Evolutionary conservation across 2,888 invertebrate species (phyloP), one percentile per base, ranked within the genome.

Genomic region (Callinectes sapidus): DNA sequence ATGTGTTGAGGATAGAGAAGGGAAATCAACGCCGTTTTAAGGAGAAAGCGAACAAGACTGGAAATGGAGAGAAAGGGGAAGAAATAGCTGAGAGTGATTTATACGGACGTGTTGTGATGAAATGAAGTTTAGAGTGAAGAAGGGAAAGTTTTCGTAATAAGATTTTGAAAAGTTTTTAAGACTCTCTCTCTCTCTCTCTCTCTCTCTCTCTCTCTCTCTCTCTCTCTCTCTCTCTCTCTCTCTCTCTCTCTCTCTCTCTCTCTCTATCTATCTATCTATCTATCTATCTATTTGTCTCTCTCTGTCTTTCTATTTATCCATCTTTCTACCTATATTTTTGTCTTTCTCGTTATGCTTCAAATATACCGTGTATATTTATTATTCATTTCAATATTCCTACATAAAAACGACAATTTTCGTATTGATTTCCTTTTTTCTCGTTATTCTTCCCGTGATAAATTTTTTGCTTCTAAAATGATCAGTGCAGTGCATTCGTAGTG

Each of bases 211-310:
- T 71, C 71, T 71, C 71, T 71, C 71, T 71, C 71, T 71, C 71
- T 71, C 71, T 71, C 71, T 71, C 71, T 71, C 71, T 77, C 71
- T 77, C 71, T 77, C 71, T 77, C 71, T 77, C 71, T 77, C 71
- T 77, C 71, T 77, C 71, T 77, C 71, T 77, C 71, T 77, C 71
- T 77, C 71, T 77, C 71, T 77, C 71, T 77, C 71, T 77, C 71
- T 77, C 71, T 77, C 71, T 71, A n/a, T 71, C 71, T 71, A 10
- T 71, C 71, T 71, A 10, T 71, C 71, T 71, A 10, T 71, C 71
- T 71, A 10, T 71, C 71, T 71, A 10, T 71, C 71, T 71, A 10
- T 71, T n/a, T 71, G n/a, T 71, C 71, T 71, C 71, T 71, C 71
- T 71, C 71, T 71, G n/a, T 71, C 71, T 71, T n/a, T 71, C 71